phyloP scores from a whole-genome alignment of 2,888 invertebrate genomes.

The Tachina grossa region DNA sequence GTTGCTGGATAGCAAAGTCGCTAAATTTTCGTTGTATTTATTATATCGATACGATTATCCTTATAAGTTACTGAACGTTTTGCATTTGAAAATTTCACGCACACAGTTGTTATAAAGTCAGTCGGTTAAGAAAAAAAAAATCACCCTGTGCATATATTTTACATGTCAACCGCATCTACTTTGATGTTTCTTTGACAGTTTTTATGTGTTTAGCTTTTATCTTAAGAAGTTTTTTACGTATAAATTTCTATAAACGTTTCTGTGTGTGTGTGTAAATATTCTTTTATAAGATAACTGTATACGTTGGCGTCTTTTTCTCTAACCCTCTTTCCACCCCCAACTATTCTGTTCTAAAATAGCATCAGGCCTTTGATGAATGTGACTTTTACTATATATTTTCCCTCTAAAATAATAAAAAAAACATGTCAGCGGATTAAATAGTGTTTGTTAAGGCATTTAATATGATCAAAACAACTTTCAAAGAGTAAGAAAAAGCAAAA shows the following conservation, averaged over 20 bases:
- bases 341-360: constrained; percentile 8
- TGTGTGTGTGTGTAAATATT: constrained; percentile 1
- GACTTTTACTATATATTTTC: constrained; percentile 34
- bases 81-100: not conserved
- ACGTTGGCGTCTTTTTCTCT: constrained; percentile 40
- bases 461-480: constrained; percentile 57
- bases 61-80: too few species aligned
- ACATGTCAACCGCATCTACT: constrained; percentile 80
- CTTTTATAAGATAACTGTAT: constrained; percentile 34
- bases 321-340: not conserved
- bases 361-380: constrained; percentile 61
- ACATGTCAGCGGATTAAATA: constrained; percentile 58
- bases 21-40: too few species aligned
- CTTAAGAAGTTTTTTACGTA: constrained; percentile 66
- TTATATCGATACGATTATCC: too few species aligned
- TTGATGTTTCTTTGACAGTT: constrained; percentile 81
- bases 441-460: constrained; percentile 61
- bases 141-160: constrained; percentile 69
- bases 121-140: not conserved
- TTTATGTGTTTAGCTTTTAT: constrained; percentile 78
- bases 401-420: constrained; percentile 17
- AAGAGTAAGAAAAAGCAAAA: constrained; percentile 6
- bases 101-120: not conserved
- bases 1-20: too few species aligned
- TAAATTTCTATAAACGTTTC: not conserved